A percentile compares a stretch with the other conserved stretches of the same genome.
These are phyloP conservation scores for Atta texana DNA, from an alignment of 1,140 invertebrate genomes.

Conservation along the genomic window DNA sequence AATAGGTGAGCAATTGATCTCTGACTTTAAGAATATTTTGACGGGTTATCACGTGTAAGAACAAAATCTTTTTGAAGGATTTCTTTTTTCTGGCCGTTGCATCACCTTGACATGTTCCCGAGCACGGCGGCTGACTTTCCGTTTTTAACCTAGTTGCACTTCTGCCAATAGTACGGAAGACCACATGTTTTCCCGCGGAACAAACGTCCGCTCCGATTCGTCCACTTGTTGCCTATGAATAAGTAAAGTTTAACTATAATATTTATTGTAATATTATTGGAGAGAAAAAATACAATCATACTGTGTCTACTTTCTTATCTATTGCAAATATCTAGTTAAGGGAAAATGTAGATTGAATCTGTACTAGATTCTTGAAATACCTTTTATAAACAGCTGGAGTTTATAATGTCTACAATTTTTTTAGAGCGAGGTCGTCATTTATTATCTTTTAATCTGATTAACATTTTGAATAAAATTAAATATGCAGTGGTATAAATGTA, in stretches of 20 bases:
- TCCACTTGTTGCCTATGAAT: slow-evolving; percentile 72
- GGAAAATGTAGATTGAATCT: neutral
- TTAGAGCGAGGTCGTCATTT: neutral
- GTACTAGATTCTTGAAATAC: neutral
- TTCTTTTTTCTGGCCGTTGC: neutral
- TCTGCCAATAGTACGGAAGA: slow-evolving; percentile 72
- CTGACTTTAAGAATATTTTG: neutral
- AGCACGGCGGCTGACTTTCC: slow-evolving; percentile 66
- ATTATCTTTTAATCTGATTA: slow-evolving; percentile 10
- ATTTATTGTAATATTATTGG: neutral
- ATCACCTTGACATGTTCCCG: slow-evolving; percentile 75
- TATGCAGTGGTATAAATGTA: neutral
- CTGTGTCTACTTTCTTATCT: too few species aligned
- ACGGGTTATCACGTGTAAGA: too few species aligned
- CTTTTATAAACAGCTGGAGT: neutral
- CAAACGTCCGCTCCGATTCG: slow-evolving; percentile 36
- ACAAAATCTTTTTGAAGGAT: neutral
- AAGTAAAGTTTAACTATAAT: neutral
- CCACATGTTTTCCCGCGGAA: slow-evolving; percentile 62
- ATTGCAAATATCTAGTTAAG: neutral
- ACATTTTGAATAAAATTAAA: neutral
- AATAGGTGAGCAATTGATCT: neutral
- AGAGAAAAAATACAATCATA: neutral
- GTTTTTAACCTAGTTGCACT: slow-evolving; percentile 78
- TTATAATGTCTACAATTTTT: neutral